These are phyloP conservation scores for Ecliptopera silaceata DNA, from an alignment of 2,888 invertebrate species.

Conservation along the genomic window DNA sequence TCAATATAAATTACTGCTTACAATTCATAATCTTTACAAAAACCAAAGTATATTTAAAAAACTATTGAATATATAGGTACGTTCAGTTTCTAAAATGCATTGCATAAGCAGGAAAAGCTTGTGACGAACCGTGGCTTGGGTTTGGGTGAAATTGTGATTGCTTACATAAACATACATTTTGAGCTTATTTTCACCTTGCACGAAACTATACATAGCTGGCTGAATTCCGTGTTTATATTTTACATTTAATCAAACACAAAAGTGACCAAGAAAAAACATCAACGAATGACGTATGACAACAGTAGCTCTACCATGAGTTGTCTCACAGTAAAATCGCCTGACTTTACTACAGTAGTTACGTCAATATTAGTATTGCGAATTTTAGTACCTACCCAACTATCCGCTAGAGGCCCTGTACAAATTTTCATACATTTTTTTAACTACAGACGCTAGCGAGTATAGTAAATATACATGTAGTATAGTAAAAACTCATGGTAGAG, in stretches of 20 bases:
- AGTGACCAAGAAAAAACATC: not conserved
- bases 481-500: no score
- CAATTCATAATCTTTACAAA: not conserved
- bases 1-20: not conserved
- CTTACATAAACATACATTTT: not conserved
- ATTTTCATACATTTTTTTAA: no score
- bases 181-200: no score
- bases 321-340: no score
- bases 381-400: no score
- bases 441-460: no score
- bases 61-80: not conserved
- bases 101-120: constrained; percentile 19
- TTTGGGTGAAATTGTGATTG: not conserved
- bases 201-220: not conserved
- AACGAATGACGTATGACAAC: constrained; percentile 1
- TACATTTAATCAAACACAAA: not conserved
- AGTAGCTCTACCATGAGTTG: no score
- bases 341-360: no score
- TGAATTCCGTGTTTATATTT: not conserved
- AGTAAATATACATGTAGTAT: no score
- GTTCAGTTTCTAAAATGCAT: constrained; percentile 9
- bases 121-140: not conserved
- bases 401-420: no score
- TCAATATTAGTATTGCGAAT: no score
- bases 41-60: not conserved